These are phyloP conservation scores for Pteropus alecto DNA, from an alignment of 2,113 vertebrate species.

Conservation along the genomic window DNA sequence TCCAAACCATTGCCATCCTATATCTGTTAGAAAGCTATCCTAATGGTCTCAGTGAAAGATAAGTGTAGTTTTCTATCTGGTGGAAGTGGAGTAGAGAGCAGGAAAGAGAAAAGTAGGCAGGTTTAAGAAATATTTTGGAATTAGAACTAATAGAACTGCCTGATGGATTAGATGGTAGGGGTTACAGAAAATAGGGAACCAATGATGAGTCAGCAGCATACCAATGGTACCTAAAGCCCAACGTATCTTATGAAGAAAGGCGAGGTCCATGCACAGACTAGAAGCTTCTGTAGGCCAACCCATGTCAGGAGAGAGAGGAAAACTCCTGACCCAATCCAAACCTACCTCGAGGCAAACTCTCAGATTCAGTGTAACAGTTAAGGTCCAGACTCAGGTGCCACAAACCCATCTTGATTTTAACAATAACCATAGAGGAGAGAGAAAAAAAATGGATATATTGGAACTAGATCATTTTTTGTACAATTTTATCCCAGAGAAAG, in stretches of 20 bases:
- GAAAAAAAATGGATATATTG: not conserved
- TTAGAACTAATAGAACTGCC: not conserved
- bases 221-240: not conserved
- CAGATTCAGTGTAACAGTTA: not conserved
- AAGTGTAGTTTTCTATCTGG: not conserved
- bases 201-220: not conserved
- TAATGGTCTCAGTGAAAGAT: not conserved
- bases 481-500: not conserved
- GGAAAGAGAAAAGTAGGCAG: not conserved
- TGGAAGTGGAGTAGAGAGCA: not conserved
- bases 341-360: not conserved
- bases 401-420: not conserved
- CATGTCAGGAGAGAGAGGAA: not conserved
- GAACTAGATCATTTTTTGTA: not conserved
- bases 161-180: not conserved
- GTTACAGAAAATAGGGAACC: not conserved
- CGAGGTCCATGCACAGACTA: accelerated
- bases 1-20: not conserved
- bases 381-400: not conserved
- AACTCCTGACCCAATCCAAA: not conserved
- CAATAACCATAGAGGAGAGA: not conserved
- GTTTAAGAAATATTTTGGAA: not conserved
- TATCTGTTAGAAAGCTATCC: not conserved
- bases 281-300: not conserved
- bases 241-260: not conserved